phyloP scores from a whole-genome alignment of 2,888 invertebrate genomes.

The Conops quadrifasciatus region DNA sequence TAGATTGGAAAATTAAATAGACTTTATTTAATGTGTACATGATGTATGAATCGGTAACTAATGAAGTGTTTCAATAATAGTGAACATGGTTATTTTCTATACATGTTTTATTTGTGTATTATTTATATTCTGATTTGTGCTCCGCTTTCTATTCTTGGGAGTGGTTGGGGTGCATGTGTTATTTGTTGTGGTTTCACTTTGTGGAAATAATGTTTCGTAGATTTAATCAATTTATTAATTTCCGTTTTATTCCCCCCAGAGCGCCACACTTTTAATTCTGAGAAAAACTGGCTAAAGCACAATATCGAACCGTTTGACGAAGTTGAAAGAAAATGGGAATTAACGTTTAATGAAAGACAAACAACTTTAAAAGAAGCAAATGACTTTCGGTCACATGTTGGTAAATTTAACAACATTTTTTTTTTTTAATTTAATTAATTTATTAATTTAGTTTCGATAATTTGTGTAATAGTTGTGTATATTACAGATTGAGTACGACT shows the following conservation, averaged over 20 bases:
- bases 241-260: neutral
- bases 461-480: neutral
- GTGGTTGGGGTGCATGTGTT: too few species aligned
- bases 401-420: neutral
- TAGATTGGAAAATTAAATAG: too few species aligned
- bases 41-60: too few species aligned
- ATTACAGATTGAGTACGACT: conserved; percentile 13
- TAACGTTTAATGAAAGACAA: conserved; percentile 1
- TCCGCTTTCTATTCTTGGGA: too few species aligned
- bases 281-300: conserved; percentile 11
- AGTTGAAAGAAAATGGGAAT: conserved; percentile 7
- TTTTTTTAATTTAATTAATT: neutral
- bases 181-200: too few species aligned
- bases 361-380: neutral
- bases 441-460: neutral
- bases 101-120: too few species aligned
- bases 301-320: conserved; percentile 10
- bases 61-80: too few species aligned
- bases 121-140: too few species aligned
- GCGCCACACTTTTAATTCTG: neutral
- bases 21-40: too few species aligned
- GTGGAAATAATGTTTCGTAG: too few species aligned
- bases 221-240: too few species aligned
- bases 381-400: conserved; percentile 9
- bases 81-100: too few species aligned